A percentile compares a stretch with the other conserved stretches of the same genome.
Conservation (phyloP, 2,888 invertebrate species). For the Chrysolina americana region DNA sequence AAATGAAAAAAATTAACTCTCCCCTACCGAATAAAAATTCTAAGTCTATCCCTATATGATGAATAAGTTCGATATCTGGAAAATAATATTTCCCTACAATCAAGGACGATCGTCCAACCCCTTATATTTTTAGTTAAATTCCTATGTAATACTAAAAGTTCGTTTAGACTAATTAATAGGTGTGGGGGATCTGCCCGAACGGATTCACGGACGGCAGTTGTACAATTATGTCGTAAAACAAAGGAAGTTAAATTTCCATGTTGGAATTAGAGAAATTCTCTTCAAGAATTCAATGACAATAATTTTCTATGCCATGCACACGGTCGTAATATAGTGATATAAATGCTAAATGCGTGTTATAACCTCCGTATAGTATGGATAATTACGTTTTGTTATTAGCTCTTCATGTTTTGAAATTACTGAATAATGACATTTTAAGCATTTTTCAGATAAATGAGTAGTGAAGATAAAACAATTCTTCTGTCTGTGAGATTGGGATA, state of each 20-base stretch:
- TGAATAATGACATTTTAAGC: background rate
- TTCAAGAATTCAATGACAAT: background rate
- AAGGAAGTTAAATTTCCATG: slow-evolving; percentile 9
- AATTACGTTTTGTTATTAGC: slow-evolving; percentile 6
- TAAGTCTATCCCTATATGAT: too few species aligned
- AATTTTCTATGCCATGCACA: background rate
- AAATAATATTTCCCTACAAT: too few species aligned
- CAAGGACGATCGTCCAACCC: too few species aligned
- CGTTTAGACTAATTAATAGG: background rate
- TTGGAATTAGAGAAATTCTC: slow-evolving; percentile 12
- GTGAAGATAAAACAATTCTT: too few species aligned
- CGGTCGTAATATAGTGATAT: slow-evolving; percentile 9
- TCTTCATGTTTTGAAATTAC: background rate
- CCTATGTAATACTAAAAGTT: background rate
- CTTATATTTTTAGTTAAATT: too few species aligned
- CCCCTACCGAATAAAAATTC: too few species aligned
- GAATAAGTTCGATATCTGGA: too few species aligned
- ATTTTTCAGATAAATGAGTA: background rate
- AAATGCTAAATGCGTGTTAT: slow-evolving; percentile 6
- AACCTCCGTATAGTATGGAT: background rate
- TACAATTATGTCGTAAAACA: slow-evolving; percentile 11
- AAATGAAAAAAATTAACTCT: too few species aligned
- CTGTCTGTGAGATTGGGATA: too few species aligned
- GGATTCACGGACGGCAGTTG: background rate
- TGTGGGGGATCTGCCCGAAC: background rate